Evolutionary conservation across 2,888 invertebrate genomes (phyloP).

Genomic region (Balanococcus diminutus): DNA sequence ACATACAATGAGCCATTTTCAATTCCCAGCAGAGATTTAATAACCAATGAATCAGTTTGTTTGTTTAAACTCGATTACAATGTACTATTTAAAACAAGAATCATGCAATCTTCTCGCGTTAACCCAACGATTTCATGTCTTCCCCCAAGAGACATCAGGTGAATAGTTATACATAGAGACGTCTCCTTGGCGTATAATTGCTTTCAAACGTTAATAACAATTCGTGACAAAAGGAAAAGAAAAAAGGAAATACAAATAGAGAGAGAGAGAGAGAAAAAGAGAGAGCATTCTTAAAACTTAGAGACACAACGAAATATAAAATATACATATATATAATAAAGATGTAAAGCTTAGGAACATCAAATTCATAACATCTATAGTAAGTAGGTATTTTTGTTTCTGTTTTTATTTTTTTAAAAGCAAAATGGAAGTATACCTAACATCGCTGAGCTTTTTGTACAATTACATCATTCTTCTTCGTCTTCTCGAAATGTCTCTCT

Average conservation of each 20-base stretch:
- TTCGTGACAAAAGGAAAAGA: not conserved
- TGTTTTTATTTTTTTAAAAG: too few species aligned
- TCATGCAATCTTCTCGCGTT: not conserved
- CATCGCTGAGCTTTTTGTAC: constrained; percentile 11
- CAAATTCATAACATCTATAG: not conserved
- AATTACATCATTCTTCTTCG: not conserved
- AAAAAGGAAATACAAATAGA: too few species aligned
- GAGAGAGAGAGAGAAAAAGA: too few species aligned
- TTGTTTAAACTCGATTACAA: not conserved
- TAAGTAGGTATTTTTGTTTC: too few species aligned
- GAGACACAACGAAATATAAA: constrained; percentile 31
- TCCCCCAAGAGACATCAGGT: not conserved
- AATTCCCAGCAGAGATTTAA: not conserved
- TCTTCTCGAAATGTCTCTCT: not conserved
- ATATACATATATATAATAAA: not conserved
- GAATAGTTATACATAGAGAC: not conserved
- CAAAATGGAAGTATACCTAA: constrained; percentile 31
- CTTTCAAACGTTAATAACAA: not conserved
- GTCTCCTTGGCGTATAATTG: not conserved
- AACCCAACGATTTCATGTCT: not conserved
- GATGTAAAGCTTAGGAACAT: constrained; percentile 36
- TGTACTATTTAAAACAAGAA: not conserved
- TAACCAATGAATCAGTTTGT: not conserved
- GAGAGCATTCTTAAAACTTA: not conserved
- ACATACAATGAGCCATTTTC: not conserved